Evolutionary conservation across 2,888 invertebrate species (phyloP).

Genomic region (Acrocyrtus sp.): DNA sequence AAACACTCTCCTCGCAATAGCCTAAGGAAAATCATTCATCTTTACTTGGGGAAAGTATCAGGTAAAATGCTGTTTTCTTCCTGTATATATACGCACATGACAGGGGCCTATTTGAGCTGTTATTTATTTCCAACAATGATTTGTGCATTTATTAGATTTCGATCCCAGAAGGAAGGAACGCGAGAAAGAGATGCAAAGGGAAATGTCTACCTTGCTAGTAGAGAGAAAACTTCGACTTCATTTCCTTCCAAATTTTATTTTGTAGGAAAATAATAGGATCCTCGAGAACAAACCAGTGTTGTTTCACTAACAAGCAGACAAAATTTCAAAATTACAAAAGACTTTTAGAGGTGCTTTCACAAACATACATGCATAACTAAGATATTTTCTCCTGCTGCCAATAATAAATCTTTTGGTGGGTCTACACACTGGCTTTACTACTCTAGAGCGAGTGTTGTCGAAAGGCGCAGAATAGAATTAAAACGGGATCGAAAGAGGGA

Average conservation of each 20-base stretch:
- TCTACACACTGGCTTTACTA: too few relatives aligned
- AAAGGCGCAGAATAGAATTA: background rate
- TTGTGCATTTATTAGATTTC: conserved; percentile 36
- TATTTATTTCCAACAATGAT: conserved; percentile 50
- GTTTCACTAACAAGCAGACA: too few relatives aligned
- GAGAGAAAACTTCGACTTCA: too few relatives aligned
- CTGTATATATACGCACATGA: background rate
- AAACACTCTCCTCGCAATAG: background rate
- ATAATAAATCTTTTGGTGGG: conserved; percentile 43
- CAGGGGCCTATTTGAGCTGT: conserved; percentile 18
- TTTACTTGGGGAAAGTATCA: background rate
- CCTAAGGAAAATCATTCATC: background rate
- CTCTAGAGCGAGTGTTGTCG: too few relatives aligned
- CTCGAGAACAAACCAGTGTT: too few relatives aligned
- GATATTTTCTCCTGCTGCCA: conserved; percentile 17
- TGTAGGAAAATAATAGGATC: too few relatives aligned
- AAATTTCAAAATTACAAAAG: background rate
- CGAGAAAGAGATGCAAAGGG: too few relatives aligned
- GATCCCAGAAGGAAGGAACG: background rate
- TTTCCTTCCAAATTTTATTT: too few relatives aligned
- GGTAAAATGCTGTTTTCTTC: conserved; percentile 7
- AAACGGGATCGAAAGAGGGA: background rate
- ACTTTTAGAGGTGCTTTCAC: too few relatives aligned
- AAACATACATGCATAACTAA: background rate
- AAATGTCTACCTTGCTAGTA: too few relatives aligned